Evolutionary conservation across 1,140 invertebrate genomes (phyloP), one percentile per base, ranked within the genome.

Genomic region (Ips nitidus): DNA sequence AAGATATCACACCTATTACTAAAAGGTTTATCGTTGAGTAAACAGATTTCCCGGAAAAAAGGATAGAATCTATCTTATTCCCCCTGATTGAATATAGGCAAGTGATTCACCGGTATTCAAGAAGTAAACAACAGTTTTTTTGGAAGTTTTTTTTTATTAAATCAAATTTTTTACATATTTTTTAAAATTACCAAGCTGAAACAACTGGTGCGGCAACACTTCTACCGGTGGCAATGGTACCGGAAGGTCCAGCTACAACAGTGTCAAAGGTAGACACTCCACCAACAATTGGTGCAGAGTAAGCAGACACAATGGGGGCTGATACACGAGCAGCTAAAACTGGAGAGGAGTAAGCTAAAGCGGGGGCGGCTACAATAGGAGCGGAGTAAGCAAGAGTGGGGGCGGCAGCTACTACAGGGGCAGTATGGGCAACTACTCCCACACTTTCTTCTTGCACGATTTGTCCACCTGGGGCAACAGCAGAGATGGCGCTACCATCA

Each of bases 401-500:
- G 22, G 22, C 22, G 22, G 50, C 58, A 37, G 71, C 58, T 22
- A 70, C 57, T 56, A 70, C 63, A 55, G 71, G 71, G 41, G 66
- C 71, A 39, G 71, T 56, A 4, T 66, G 37, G 6, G 64, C 70
- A 43, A 74, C 65, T 38, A 70, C 67, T 65, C 67, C 71, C 39
- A 67, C 56, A 40, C 43, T 41, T 50, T 71, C 67, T 39, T 75
- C 74, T 3, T 71, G 56, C 5, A 77, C 53, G 59, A 77, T 74
- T 59, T 72, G 65, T 47, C 74, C 74, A 50, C 70, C 75, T 37
- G 71, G 74, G 37, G 70, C 68, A 41, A 70, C 71, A 8, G 75
- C 69, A 6, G 69, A 71, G 58, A 76, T 75, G 7, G 71, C 47
- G 43, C 75, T 76, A 52, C 75, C 75, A 52, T 77, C 75, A 22